These are phyloP conservation scores for Dasysyrphus albostriatus DNA, from an alignment of 2,888 invertebrate species.

Conservation along the genomic window DNA sequence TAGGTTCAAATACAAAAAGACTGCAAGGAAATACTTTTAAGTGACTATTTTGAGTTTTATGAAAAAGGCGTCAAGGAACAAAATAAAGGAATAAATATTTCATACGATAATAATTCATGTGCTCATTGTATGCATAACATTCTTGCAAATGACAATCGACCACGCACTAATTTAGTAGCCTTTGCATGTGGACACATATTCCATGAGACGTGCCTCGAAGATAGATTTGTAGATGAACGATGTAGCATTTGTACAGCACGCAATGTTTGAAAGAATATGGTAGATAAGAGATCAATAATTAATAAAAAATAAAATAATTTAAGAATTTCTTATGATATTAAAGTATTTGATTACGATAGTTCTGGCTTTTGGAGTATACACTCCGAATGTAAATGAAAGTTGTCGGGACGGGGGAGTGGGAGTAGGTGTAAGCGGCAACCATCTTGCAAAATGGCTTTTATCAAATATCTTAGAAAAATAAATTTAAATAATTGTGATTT, in stretches of 20 bases:
- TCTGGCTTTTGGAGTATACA: too few species aligned
- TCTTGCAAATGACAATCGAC: slow-evolving; percentile 88
- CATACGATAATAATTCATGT: slow-evolving; percentile 91
- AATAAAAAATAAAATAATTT: too few species aligned
- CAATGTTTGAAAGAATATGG: too few species aligned
- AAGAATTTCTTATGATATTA: too few species aligned
- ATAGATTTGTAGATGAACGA: slow-evolving; percentile 59
- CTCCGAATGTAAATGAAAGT: too few species aligned
- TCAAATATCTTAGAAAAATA: too few species aligned
- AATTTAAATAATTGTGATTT: too few species aligned
- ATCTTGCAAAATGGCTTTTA: too few species aligned
- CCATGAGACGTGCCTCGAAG: slow-evolving; percentile 92
- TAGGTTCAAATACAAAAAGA: slow-evolving; percentile 94
- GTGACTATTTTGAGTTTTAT: slow-evolving; percentile 94
- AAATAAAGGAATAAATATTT: slow-evolving; percentile 90
- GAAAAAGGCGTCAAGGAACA: slow-evolving; percentile 91
- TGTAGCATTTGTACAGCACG: slow-evolving; percentile 77
- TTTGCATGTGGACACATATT: slow-evolving; percentile 96
- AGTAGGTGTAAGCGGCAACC: too few species aligned
- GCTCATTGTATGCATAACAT: slow-evolving; percentile 91
- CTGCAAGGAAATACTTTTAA: slow-evolving; percentile 93
- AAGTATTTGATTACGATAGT: too few species aligned
- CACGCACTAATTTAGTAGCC: slow-evolving; percentile 89
- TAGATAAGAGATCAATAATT: too few species aligned
- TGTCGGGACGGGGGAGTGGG: too few species aligned